A percentile compares a stretch with the other conserved stretches of the same genome.
Conservation (phyloP, 1,140 invertebrate species). For the Argopecten irradians region DNA sequence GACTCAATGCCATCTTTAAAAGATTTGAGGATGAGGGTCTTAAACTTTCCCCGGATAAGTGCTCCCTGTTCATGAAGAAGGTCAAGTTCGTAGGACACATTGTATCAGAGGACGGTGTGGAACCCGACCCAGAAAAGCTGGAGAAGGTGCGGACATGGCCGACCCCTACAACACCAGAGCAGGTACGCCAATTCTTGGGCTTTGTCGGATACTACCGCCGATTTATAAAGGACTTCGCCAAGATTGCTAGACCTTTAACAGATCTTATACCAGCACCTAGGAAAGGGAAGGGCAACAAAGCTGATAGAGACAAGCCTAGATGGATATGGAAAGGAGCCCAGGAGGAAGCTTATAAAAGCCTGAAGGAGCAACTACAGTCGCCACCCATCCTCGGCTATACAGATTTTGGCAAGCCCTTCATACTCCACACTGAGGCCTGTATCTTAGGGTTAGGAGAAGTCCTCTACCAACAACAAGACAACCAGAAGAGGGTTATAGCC, state of each 20-base stretch:
- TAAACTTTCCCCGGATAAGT: too few relatives aligned
- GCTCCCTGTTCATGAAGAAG: too few relatives aligned
- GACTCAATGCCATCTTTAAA: too few relatives aligned
- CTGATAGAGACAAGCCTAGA: not conserved
- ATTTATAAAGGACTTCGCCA: not conserved
- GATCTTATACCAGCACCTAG: not conserved
- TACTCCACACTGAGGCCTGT: not conserved
- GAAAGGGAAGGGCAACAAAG: not conserved
- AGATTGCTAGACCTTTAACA: not conserved
- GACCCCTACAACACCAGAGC: not conserved
- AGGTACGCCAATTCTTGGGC: not conserved
- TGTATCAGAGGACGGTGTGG: too few relatives aligned
- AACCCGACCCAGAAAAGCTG: too few relatives aligned
- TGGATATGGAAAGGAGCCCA: not conserved
- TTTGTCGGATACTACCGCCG: not conserved
- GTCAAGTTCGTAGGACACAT: too few relatives aligned
- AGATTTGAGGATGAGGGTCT: too few relatives aligned
- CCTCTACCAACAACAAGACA: not conserved
- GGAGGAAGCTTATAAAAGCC: not conserved
- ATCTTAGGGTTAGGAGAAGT: not conserved
- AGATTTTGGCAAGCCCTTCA: not conserved
- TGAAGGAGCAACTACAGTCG: not conserved
- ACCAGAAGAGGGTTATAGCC: not conserved
- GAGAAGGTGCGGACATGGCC: not conserved
- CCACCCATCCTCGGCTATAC: not conserved